A percentile compares a stretch with the other conserved stretches of the same genome.
These are phyloP conservation scores for Spilarctia lutea DNA, from an alignment of 2,888 invertebrate species.

Conservation along the genomic window DNA sequence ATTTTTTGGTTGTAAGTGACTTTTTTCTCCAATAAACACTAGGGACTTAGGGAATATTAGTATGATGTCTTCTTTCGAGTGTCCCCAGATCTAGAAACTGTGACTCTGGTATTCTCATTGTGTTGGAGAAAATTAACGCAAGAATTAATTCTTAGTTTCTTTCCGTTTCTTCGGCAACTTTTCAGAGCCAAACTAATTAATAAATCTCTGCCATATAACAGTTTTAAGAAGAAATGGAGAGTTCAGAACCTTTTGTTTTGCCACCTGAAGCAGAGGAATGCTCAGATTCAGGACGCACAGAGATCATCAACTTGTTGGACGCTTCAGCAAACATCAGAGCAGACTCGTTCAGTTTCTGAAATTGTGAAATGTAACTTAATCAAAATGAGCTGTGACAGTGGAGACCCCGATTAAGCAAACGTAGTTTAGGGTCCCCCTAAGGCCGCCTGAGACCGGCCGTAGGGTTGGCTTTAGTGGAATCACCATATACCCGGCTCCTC, in stretches of 20 bases:
- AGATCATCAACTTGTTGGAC: conserved; percentile 15
- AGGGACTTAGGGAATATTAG: no score
- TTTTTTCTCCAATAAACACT: no score
- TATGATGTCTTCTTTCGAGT: no score
- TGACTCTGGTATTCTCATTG: not conserved
- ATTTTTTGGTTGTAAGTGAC: no score
- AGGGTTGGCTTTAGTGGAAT: no score
- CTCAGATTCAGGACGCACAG: not conserved
- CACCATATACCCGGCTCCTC: no score
- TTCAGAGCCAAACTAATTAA: not conserved
- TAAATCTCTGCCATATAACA: not conserved
- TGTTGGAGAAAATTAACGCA: not conserved
- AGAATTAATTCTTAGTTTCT: no score
- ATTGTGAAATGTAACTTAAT: not conserved
- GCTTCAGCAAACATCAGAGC: conserved; percentile 11
- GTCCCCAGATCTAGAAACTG: no score
- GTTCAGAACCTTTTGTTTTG: conserved; percentile 16
- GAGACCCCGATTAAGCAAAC: no score
- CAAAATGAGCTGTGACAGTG: not conserved
- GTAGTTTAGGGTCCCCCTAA: no score
- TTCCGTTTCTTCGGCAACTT: not conserved
- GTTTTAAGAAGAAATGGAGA: not conserved
- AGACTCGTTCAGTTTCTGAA: conserved; percentile 20
- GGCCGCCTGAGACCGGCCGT: no score
- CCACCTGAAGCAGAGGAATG: not conserved